Evolutionary conservation across 1,140 invertebrate genomes (phyloP), one percentile per base, ranked within the genome.

Genomic region (Notospermus geniculatus): DNA sequence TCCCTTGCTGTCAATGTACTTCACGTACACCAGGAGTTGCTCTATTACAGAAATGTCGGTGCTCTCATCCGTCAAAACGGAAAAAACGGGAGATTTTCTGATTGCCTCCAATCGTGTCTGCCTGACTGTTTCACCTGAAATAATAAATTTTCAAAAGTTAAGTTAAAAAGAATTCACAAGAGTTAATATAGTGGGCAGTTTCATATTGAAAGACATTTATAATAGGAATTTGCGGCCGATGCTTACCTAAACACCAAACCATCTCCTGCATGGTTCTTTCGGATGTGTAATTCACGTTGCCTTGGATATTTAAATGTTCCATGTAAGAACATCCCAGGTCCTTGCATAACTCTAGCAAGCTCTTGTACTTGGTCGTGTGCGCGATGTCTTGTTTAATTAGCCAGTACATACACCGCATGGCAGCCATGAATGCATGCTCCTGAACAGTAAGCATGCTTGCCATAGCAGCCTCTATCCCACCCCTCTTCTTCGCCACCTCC

Each of bases 391-490:
- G 46, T 9, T 27, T 19, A 7, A 50, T 50, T 27, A 50, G n/a
- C 46, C 46, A 50, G n/a, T 50, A 50, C 46, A 50, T 50, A n/a
- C 46, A 50, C 4, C 46, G 46, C 46, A 50, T 23, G n/a, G 46
- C 46, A 4, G n/a, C 46, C n/a, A 50, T 50, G n/a, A 50, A 50
- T 7, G 46, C 46, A 50, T 19, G n/a, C 25, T 50, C 46, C 46
- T 50, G 46, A n/a, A 50, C 46, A 9, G 5, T 50, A 5, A 27
- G 19, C 46, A 50, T 50, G 46, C 5, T 7, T 5, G 46, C n/a
- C n/a, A 50, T 23, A 9, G 46, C 46, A 5, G 46, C 46, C 46
- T 50, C 5, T 50, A 50, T 23, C 46, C 46, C 46, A 5, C 46
- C 46, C 4, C 4, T 7, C n/a, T 50, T 50, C 46, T 50, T 50